A percentile compares a stretch with the other conserved stretches of the same genome.
Evolutionary conservation across 2,113 vertebrate genomes (phyloP).

Genomic region (Phylloscopus trochilus): DNA sequence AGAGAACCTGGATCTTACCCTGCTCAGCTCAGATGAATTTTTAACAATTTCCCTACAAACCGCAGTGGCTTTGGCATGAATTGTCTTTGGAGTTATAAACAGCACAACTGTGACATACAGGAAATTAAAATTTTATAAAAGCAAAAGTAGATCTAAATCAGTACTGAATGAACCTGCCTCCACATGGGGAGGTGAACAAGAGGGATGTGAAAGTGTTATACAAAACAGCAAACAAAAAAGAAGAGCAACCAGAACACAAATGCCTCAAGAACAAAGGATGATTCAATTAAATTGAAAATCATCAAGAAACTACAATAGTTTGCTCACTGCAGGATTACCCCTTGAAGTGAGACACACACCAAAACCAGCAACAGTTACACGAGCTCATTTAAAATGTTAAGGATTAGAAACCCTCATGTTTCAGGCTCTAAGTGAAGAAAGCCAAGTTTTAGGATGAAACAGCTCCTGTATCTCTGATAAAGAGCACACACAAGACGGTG

Average conservation of each 20-base stretch:
- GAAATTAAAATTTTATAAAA: conserved; percentile 57
- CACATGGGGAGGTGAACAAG: neutral
- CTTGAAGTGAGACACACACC: neutral
- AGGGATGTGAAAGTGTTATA: neutral
- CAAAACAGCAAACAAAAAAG: neutral
- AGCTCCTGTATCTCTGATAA: neutral
- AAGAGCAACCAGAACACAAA: neutral
- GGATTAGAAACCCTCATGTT: neutral
- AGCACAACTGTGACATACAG: neutral
- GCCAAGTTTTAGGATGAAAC: neutral
- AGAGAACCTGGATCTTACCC: neutral
- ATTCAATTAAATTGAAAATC: neutral
- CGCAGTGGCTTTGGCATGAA: neutral
- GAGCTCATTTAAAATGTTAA: neutral
- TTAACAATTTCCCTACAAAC: conserved; percentile 24
- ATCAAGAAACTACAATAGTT: neutral
- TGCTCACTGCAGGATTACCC: neutral
- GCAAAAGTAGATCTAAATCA: conserved; percentile 31
- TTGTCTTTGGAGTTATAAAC: conserved; percentile 54
- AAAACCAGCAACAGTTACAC: neutral
- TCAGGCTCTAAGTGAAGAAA: neutral
- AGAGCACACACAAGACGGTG: neutral
- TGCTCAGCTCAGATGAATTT: conserved; percentile 22
- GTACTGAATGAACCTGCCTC: neutral
- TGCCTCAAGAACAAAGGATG: neutral